A percentile compares a stretch with the other conserved stretches of the same genome.
These are phyloP conservation scores for Iphiclides podalirius DNA, from an alignment of 2,888 invertebrate genomes.

Conservation along the genomic window DNA sequence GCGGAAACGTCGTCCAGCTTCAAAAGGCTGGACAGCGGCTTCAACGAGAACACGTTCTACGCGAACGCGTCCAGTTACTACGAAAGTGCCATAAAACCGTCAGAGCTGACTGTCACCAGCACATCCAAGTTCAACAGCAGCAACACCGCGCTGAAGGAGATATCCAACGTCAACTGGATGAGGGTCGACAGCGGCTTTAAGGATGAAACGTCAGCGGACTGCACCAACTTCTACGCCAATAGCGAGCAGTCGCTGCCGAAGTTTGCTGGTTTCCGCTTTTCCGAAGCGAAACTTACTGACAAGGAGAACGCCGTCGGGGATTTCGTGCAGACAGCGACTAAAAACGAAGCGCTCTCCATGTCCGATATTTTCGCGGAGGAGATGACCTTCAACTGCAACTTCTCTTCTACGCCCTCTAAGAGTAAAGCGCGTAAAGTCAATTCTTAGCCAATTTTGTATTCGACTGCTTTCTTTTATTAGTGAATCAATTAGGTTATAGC, in stretches of 20 bases:
- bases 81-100: slow-evolving; percentile 75
- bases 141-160: slow-evolving; percentile 60
- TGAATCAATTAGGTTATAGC: slow-evolving; percentile 32
- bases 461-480: slow-evolving; percentile 18
- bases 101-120: slow-evolving; percentile 66
- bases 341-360: slow-evolving; percentile 65
- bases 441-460: slow-evolving; percentile 34
- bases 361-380: slow-evolving; percentile 70
- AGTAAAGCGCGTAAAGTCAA: slow-evolving; percentile 60
- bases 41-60: slow-evolving; percentile 68
- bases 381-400: slow-evolving; percentile 68
- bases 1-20: slow-evolving; percentile 57
- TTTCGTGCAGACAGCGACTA: slow-evolving; percentile 47
- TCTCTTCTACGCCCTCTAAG: slow-evolving; percentile 73
- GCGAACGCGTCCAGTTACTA: slow-evolving; percentile 70
- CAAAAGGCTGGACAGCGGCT: slow-evolving; percentile 69
- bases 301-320: slow-evolving; percentile 61
- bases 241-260: slow-evolving; percentile 45
- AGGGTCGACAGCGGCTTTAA: slow-evolving; percentile 73
- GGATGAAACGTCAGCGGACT: slow-evolving; percentile 66
- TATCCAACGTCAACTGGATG: slow-evolving; percentile 72
- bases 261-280: slow-evolving; percentile 44
- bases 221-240: slow-evolving; percentile 54
- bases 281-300: slow-evolving; percentile 51
- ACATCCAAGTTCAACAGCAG: slow-evolving; percentile 41